Percentiles rank a stretch among this genome's conserved stretches.
Conservation (phyloP, 2,113 vertebrate genomes). For the Phyllostomus hastatus region DNA sequence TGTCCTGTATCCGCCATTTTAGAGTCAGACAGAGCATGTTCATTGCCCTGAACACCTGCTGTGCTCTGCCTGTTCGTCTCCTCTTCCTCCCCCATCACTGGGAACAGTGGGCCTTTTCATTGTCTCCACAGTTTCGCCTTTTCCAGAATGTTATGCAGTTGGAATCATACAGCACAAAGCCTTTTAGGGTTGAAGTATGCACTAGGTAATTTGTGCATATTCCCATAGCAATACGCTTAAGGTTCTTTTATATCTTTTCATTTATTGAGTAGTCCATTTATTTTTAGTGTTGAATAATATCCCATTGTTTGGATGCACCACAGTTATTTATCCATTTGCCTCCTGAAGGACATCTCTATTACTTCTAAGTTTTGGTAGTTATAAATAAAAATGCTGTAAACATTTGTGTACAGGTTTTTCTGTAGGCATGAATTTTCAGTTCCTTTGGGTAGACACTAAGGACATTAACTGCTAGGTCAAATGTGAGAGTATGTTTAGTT, state of each 20-base stretch:
- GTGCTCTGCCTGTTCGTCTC: fast-evolving
- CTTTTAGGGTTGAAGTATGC: neutral
- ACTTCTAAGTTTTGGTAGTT: no score
- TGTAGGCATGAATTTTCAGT: no score
- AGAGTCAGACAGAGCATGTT: neutral
- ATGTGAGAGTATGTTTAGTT: no score
- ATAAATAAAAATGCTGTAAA: neutral
- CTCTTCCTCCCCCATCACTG: neutral
- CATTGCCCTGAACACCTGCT: neutral
- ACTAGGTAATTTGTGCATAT: neutral
- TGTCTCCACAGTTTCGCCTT: neutral
- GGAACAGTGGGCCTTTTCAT: neutral
- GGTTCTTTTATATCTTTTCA: no score
- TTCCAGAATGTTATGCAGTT: no score
- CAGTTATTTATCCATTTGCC: no score
- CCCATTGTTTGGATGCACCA: no score
- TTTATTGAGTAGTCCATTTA: neutral
- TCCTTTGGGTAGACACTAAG: neutral
- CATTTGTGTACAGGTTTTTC: neutral
- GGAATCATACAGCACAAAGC: no score
- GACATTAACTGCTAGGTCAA: neutral
- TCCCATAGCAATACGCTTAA: neutral
- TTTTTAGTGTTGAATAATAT: neutral
- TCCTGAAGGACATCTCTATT: no score
- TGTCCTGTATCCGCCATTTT: no score